Evolutionary conservation across 2,888 invertebrate species (phyloP).

Genomic region (Antheraea assamensis): DNA sequence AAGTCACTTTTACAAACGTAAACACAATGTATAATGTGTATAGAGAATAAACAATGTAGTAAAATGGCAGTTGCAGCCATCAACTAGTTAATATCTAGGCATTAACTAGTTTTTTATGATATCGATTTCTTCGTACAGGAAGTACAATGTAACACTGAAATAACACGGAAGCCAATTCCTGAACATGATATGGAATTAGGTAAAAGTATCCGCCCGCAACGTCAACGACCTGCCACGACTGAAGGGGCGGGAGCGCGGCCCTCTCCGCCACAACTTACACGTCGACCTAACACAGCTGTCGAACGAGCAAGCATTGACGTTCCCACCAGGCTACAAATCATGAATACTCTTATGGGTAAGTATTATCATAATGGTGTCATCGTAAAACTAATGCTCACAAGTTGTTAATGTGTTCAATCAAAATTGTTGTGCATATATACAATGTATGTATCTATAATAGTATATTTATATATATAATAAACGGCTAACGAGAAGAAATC

Average conservation of each 20-base stretch:
- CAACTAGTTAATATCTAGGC: neutral
- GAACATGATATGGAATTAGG: neutral
- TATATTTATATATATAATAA: no score
- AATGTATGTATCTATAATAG: no score
- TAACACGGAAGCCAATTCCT: neutral
- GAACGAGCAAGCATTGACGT: slow-evolving; percentile 44
- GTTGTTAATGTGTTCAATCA: no score
- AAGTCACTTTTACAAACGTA: no score
- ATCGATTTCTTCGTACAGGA: neutral
- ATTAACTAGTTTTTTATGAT: no score
- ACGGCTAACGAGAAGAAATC: no score
- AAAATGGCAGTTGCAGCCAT: neutral
- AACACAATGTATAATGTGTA: no score
- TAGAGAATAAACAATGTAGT: no score
- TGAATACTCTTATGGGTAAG: slow-evolving; percentile 71
- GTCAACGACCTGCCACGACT: slow-evolving; percentile 66
- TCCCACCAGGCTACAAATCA: slow-evolving; percentile 60
- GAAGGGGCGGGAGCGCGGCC: slow-evolving; percentile 62
- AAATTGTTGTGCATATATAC: no score
- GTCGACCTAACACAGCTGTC: slow-evolving; percentile 61
- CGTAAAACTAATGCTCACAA: no score
- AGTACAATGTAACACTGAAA: neutral
- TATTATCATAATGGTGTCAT: neutral
- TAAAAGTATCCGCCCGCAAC: slow-evolving; percentile 15
- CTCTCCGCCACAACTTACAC: slow-evolving; percentile 40